phyloP scores from a whole-genome alignment of 53 echinoderm and acorn worm genomes.

The Mesocentrotus franciscanus region DNA sequence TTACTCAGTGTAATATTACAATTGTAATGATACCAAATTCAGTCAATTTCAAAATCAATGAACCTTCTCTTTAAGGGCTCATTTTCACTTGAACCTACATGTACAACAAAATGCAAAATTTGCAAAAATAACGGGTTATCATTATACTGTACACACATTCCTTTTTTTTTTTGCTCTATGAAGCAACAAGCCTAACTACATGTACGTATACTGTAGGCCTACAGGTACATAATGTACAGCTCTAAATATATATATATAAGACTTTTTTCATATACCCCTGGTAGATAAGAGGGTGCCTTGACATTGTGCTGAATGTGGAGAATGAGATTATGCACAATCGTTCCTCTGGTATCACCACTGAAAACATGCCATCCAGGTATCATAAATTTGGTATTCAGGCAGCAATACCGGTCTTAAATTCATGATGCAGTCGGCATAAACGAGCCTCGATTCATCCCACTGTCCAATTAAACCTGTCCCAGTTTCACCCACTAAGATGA shows the following conservation, averaged over 20 bases:
- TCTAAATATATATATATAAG: too few relatives aligned
- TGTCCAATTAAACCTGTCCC: conserved; percentile 50
- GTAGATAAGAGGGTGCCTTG: too few relatives aligned
- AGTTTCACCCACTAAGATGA: conserved; percentile 12
- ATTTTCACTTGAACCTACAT: too few relatives aligned
- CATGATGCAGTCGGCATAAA: conserved; percentile 15
- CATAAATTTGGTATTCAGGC: conserved; percentile 53
- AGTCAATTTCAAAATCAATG: too few relatives aligned
- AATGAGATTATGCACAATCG: not conserved
- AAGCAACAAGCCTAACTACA: not conserved
- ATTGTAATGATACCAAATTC: too few relatives aligned
- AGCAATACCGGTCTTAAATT: conserved; percentile 32
- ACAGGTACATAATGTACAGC: too few relatives aligned
- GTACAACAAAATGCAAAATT: too few relatives aligned
- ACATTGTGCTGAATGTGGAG: not conserved
- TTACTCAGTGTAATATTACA: too few relatives aligned
- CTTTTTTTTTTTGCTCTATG: not conserved
- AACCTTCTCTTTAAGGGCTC: too few relatives aligned
- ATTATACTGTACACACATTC: not conserved
- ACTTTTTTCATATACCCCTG: too few relatives aligned
- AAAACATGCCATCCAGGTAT: not conserved
- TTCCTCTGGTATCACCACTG: not conserved
- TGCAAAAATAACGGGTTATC: too few relatives aligned
- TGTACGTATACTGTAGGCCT: too few relatives aligned
- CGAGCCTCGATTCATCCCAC: conserved; percentile 37